Evolutionary conservation across 2,113 vertebrate species (phyloP).

Genomic region (Steatornis caripensis): DNA sequence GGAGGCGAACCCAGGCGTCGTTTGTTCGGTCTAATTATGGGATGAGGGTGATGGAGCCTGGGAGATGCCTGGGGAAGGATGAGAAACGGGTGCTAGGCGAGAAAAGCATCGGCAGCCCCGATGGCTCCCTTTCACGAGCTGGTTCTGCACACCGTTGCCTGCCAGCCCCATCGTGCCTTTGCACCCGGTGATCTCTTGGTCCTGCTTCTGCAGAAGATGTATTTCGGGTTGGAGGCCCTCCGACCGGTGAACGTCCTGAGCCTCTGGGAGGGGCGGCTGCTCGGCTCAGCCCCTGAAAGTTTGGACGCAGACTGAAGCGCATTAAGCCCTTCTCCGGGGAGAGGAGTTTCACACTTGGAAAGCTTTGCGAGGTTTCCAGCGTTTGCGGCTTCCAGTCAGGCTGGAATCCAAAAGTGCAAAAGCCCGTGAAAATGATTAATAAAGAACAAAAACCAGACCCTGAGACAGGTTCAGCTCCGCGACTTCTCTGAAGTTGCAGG

Average conservation of each 20-base stretch:
- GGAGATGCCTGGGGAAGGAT: neutral
- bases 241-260: neutral
- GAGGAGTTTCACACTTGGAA: neutral
- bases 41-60: neutral
- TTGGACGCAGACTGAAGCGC: neutral
- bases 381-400: constrained; percentile 3
- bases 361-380: neutral
- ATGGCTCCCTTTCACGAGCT: neutral
- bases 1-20: accelerated
- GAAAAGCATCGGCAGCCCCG: neutral
- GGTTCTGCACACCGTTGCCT: neutral
- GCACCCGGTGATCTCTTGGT: neutral
- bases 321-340: neutral
- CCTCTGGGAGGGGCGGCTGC: neutral
- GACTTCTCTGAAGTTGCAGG: neutral
- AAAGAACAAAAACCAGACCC: neutral
- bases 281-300: neutral
- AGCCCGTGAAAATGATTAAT: neutral
- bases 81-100: neutral
- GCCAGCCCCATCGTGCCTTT: neutral
- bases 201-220: neutral
- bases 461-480: neutral
- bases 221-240: neutral
- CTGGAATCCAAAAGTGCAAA: constrained; percentile 19
- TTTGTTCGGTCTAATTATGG: neutral